These are phyloP conservation scores for Hypercompe scribonia DNA, from an alignment of 2,888 invertebrate genomes.

Conservation along the genomic window DNA sequence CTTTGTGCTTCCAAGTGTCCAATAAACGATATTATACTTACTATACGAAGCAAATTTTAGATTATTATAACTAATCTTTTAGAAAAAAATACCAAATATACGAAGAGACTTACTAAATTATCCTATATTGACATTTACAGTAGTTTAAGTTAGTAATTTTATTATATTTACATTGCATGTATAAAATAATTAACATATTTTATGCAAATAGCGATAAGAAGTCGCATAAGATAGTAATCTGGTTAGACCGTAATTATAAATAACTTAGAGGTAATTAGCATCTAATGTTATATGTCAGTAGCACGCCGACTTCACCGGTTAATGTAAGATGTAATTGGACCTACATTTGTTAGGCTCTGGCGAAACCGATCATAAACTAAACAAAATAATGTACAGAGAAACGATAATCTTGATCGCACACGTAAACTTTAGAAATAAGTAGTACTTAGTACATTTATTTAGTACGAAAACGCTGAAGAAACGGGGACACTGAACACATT, in stretches of 20 bases:
- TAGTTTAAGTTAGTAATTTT: not conserved
- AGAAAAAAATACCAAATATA: not conserved
- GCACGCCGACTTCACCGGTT: not conserved
- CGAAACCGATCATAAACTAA: not conserved
- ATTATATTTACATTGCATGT: not conserved
- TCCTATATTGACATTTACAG: not conserved
- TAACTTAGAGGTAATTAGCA: not conserved
- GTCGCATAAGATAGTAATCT: not conserved
- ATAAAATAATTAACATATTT: not conserved
- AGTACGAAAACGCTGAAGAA: not conserved
- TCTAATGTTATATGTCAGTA: not conserved
- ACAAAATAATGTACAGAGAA: not conserved
- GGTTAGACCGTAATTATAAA: not conserved
- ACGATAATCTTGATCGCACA: not conserved
- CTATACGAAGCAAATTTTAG: not conserved
- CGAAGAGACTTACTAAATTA: not conserved
- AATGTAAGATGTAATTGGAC: not conserved
- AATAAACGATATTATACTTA: conserved; percentile 14
- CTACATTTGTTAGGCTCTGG: not conserved
- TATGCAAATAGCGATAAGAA: not conserved
- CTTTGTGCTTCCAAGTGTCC: conserved; percentile 37
- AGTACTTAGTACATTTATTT: not conserved
- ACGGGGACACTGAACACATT: not conserved
- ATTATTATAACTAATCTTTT: not conserved
- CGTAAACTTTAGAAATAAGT: not conserved